Evolutionary conservation across 2,888 invertebrate genomes (phyloP), one percentile per base, ranked within the genome.

Genomic region (Pterostichus madidus): DNA sequence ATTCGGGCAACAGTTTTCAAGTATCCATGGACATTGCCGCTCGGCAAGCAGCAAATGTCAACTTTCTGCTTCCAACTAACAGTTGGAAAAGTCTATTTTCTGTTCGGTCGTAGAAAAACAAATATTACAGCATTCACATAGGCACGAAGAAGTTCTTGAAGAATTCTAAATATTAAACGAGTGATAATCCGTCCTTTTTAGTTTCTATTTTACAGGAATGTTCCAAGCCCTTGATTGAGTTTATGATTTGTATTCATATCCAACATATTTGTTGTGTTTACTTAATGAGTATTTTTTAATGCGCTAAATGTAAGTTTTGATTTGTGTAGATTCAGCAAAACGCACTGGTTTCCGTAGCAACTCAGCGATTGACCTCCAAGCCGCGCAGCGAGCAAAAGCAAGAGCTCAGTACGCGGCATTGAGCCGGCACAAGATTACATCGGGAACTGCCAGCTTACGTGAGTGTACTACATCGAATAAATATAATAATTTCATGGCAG

Each of bases 351-450:
- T 95, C 87, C 93, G 98, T 85, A 98, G 98, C 78, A 96, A 96
- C 88, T 98, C 98, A 79, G 98, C 98, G 59, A 96, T 98, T 87
- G 98, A 99, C 92, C 93, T 97, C 85, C 96, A 96, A 88, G 97
- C 97, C 46, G 97, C 95, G 44, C 96, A 97, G 89, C 92, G 98
- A 64, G 98, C 97, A 46, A 95, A 95, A 86, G 96, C 95, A 0
- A 92, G 97, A 52, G 94, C 96, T 46, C 94, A 96, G 86, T 97
- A 97, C 90, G 95, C 96, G 76, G 94, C 94, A 87, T 93, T 96
- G 91, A 94, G 94, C 84, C 92, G 96, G 73, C 94, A 95, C 87
- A 96, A 96, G 91, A 92, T 94, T 86, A 91, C 92, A 88, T 90
- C 91, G 87, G 93, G 92, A 86, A 91, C 91, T 49, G 94, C 94